Evolutionary conservation across 2,888 invertebrate species (phyloP).

Genomic region (Chalcis sispes): DNA sequence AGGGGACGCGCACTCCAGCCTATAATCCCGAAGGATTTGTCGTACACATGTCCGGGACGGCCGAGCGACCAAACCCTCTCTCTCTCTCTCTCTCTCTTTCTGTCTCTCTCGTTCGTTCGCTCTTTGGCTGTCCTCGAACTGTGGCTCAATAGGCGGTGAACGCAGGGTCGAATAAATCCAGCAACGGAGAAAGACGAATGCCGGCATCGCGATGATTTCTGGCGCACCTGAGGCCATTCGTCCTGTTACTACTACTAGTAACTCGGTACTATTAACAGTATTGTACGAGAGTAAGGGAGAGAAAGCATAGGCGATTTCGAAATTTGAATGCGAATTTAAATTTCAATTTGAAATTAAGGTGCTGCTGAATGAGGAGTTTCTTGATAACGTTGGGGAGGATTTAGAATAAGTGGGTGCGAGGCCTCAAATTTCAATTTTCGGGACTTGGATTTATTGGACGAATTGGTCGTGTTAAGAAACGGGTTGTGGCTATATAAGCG

Average conservation of each 20-base stretch:
- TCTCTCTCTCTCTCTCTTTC: neutral
- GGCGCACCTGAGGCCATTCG: slow-evolving; percentile 70
- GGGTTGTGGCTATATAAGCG: too few relatives aligned
- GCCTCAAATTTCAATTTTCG: slow-evolving; percentile 25
- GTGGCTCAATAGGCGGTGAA: neutral
- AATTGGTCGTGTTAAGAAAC: too few relatives aligned
- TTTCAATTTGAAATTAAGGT: slow-evolving; percentile 34
- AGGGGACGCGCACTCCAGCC: slow-evolving; percentile 56
- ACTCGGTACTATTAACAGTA: too few relatives aligned
- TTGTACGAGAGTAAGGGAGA: too few relatives aligned
- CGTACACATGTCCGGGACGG: slow-evolving; percentile 70
- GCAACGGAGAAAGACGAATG: slow-evolving; percentile 68
- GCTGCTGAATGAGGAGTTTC: neutral
- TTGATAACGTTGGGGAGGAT: neutral
- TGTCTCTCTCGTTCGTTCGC: slow-evolving; percentile 54
- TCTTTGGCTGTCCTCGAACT: slow-evolving; percentile 72
- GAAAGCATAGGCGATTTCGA: slow-evolving; percentile 46
- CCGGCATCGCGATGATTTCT: slow-evolving; percentile 71
- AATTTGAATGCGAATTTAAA: slow-evolving; percentile 48
- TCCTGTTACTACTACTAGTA: too few relatives aligned
- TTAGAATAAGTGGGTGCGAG: neutral
- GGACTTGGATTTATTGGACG: neutral
- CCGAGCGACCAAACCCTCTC: too few relatives aligned
- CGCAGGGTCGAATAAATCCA: slow-evolving; percentile 33
- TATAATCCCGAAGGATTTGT: slow-evolving; percentile 75